phyloP scores from a whole-genome alignment of 2,888 invertebrate species.

The Parnassius smintheus region DNA sequence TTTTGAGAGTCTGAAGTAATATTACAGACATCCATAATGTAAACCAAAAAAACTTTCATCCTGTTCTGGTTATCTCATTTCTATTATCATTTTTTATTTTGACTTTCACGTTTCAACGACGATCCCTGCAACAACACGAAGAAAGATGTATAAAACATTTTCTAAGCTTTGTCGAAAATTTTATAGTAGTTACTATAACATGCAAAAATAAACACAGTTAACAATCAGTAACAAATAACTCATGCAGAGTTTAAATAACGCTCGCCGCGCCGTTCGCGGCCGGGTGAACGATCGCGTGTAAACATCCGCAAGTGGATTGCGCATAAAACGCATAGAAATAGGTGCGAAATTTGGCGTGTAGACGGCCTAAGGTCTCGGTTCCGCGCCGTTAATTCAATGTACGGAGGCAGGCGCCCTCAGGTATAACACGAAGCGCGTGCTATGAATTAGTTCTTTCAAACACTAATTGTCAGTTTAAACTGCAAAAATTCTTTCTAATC shows the following conservation, averaged over 20 bases:
- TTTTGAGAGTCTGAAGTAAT: no score
- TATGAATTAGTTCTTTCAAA: slow-evolving; percentile 15
- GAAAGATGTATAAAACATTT: no score
- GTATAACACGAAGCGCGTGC: slow-evolving; percentile 43
- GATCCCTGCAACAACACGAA: no score
- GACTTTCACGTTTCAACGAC: no score
- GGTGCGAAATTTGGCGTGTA: slow-evolving; percentile 58
- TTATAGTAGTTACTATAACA: no score
- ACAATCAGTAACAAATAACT: slow-evolving; percentile 7
- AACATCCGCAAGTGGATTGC: slow-evolving; percentile 39
- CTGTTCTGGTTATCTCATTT: no score
- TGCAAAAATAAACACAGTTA: background rate
- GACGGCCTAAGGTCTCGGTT: slow-evolving; percentile 50
- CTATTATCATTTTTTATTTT: no score
- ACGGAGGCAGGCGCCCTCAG: slow-evolving; percentile 60
- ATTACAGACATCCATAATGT: no score
- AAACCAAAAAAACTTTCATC: no score
- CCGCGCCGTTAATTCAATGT: slow-evolving; percentile 67
- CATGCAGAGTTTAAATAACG: slow-evolving; percentile 21
- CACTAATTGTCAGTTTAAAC: background rate
- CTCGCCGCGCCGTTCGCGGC: slow-evolving; percentile 43
- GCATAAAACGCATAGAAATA: slow-evolving; percentile 36
- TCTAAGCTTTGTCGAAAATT: no score
- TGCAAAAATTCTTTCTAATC: background rate
- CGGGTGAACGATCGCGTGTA: slow-evolving; percentile 45